phyloP scores from a whole-genome alignment of 2,888 invertebrate species.

The Neuroscelio doddi region DNA sequence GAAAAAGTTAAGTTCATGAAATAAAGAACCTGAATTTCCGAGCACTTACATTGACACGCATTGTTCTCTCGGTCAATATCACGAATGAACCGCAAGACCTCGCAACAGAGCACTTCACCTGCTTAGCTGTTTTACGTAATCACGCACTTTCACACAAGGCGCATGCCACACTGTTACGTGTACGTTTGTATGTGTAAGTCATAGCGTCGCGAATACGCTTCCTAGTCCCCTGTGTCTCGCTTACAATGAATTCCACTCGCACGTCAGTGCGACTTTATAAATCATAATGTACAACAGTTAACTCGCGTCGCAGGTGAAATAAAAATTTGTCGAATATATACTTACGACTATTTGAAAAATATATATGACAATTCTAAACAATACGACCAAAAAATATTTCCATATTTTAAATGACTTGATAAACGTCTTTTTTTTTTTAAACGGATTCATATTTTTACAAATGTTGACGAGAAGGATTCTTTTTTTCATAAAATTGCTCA shows the following conservation, averaged over 20 bases:
- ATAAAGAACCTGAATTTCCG: too few species aligned
- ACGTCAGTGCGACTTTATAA: conserved; percentile 26
- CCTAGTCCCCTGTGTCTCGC: conserved; percentile 5
- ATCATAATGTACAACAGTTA: conserved; percentile 15
- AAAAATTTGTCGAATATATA: too few species aligned
- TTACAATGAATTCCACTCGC: conserved; percentile 11
- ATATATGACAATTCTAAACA: neutral
- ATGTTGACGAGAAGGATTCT: too few species aligned
- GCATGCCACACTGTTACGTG: conserved; percentile 5
- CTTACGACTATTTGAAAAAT: too few species aligned
- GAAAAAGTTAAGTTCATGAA: too few species aligned
- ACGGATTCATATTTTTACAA: too few species aligned
- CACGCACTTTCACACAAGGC: conserved; percentile 37
- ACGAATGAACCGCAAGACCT: conserved; percentile 32
- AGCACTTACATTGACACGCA: conserved; percentile 34
- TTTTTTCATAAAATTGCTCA: too few species aligned
- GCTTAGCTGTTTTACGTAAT: conserved; percentile 36
- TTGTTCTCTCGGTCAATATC: conserved; percentile 43
- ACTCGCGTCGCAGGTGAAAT: too few species aligned
- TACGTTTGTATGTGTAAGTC: conserved; percentile 5
- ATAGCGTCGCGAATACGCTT: neutral
- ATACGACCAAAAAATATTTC: too few species aligned
- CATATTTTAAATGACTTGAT: too few species aligned
- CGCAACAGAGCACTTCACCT: conserved; percentile 28
- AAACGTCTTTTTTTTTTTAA: too few species aligned